Evolutionary conservation across 2,113 vertebrate species (phyloP).

Genomic region (Puntigrus tetrazona): DNA sequence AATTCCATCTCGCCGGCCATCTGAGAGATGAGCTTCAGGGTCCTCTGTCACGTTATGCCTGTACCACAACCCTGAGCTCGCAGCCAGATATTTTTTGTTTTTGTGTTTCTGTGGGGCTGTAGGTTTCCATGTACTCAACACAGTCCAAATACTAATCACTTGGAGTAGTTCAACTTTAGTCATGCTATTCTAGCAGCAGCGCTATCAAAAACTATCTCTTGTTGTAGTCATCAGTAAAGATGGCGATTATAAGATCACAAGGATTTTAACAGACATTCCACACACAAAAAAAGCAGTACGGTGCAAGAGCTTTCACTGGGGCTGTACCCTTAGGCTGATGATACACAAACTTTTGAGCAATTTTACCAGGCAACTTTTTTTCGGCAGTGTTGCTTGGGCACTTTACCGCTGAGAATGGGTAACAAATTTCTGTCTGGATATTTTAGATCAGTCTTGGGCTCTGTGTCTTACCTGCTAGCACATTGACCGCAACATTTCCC

Average conservation of each 20-base stretch:
- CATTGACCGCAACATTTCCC: too few species aligned
- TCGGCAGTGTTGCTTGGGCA: too few species aligned
- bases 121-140: not conserved
- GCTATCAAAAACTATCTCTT: not conserved
- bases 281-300: not conserved
- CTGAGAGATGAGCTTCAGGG: constrained; percentile 35
- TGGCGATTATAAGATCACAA: too few species aligned
- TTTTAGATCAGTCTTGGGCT: too few species aligned
- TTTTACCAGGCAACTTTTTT: too few species aligned
- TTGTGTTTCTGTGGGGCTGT: constrained; percentile 16
- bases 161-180: not conserved
- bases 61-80: not conserved
- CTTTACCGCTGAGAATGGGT: too few species aligned
- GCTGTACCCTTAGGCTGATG: too few species aligned
- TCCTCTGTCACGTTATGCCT: constrained; percentile 20
- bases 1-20: constrained; percentile 16
- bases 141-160: constrained; percentile 3
- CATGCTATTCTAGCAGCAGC: not conserved
- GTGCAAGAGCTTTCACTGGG: too few species aligned
- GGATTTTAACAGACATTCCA: not conserved
- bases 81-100: constrained; percentile 7
- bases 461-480: too few species aligned
- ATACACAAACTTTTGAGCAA: too few species aligned
- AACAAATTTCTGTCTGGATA: too few species aligned
- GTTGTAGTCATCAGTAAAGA: not conserved